A percentile compares a stretch with the other conserved stretches of the same genome.
Evolutionary conservation across 2,888 invertebrate genomes (phyloP).

Genomic region (Nebria salina): DNA sequence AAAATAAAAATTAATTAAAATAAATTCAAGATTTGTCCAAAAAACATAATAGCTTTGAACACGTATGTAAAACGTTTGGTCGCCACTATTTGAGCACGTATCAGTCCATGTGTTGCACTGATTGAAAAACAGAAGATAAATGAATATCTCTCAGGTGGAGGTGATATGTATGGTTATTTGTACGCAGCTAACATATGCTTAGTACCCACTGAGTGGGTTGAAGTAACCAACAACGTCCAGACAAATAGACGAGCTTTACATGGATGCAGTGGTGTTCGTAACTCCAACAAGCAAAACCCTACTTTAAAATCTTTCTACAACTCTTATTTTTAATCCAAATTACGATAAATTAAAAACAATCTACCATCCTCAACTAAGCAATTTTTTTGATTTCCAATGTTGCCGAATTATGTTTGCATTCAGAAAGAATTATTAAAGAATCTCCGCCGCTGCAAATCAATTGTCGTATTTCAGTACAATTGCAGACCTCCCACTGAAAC

Average conservation of each 20-base stretch:
- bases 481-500: conserved; percentile 7
- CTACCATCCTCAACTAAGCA: too few species aligned
- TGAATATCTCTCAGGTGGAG: conserved; percentile 35
- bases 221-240: conserved; percentile 9
- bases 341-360: too few species aligned
- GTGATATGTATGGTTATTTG: conserved; percentile 20
- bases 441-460: conserved; percentile 10
- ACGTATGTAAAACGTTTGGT: conserved; percentile 4
- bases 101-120: conserved; percentile 32
- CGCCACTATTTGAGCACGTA: conserved; percentile 18
- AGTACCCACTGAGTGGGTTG: conserved; percentile 11
- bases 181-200: conserved; percentile 17
- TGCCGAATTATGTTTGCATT: too few species aligned
- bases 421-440: background rate
- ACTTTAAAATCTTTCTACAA: background rate
- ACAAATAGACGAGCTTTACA: conserved; percentile 11
- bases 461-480: conserved; percentile 6
- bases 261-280: background rate
- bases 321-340: background rate
- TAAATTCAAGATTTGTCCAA: too few species aligned
- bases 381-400: too few species aligned
- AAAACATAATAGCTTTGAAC: background rate
- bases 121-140: conserved; percentile 40
- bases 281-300: background rate
- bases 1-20: too few species aligned